Evolutionary conservation across 2,797 vertebrate species (phyloP).

Genomic region (Eulemur coronatus): DNA sequence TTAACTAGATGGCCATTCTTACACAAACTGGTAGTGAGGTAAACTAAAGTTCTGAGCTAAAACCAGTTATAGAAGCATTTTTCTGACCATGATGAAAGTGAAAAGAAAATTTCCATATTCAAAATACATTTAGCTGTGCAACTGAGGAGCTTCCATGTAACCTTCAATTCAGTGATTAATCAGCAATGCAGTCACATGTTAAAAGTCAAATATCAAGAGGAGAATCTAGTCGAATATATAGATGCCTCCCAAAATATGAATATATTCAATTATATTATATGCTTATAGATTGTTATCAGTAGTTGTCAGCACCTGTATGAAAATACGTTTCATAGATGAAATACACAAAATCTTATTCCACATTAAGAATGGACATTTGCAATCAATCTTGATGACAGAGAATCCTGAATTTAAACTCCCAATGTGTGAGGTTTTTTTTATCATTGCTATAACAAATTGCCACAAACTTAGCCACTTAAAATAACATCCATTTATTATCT

Average conservation of each 20-base stretch:
- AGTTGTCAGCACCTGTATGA: neutral
- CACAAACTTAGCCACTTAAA: neutral
- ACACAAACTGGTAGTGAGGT: neutral
- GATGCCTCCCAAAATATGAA: neutral
- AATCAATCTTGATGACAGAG: neutral
- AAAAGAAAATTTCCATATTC: neutral
- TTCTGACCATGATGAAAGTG: neutral
- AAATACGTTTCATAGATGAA: neutral
- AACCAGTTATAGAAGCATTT: neutral
- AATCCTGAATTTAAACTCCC: neutral
- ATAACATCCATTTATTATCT: neutral
- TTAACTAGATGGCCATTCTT: neutral
- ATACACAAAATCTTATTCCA: slow-evolving; percentile 24
- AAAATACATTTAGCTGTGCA: neutral
- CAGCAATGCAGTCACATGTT: neutral
- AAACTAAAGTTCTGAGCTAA: neutral
- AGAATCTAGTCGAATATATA: neutral
- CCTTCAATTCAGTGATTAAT: neutral
- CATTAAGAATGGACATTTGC: neutral
- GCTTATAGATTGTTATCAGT: neutral
- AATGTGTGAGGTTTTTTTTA: neutral
- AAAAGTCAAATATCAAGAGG: slow-evolving; percentile 20
- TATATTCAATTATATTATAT: neutral
- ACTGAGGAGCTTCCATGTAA: neutral
- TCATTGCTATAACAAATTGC: neutral